Conservation (phyloP, 2,888 invertebrate genomes). For the Coelopa pilipes region DNA sequence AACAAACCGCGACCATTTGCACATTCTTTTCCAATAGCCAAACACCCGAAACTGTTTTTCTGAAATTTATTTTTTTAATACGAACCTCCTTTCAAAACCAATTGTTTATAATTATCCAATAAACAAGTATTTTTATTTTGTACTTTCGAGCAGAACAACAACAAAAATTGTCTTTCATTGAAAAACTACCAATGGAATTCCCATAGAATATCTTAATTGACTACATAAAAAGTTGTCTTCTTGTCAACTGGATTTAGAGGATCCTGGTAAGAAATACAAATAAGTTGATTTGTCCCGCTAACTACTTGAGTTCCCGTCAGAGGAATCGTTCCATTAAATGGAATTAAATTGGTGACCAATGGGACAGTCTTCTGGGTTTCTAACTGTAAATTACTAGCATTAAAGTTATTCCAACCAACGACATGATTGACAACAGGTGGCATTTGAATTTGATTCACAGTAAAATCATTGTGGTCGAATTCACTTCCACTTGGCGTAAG, state of each 20-base stretch:
- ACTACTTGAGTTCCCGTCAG: neutral
- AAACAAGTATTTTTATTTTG: constrained; percentile 47
- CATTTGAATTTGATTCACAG: neutral
- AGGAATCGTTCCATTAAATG: neutral
- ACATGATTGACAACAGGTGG: neutral
- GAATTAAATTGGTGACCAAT: neutral
- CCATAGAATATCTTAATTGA: constrained; percentile 36
- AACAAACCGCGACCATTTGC: neutral
- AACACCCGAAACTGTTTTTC: neutral
- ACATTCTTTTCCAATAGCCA: neutral
- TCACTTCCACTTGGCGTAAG: constrained; percentile 1
- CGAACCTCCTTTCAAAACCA: neutral
- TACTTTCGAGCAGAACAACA: constrained; percentile 48
- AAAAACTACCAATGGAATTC: no score
- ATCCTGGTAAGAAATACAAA: constrained; percentile 69
- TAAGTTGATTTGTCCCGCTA: constrained; percentile 61
- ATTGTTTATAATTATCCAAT: constrained; percentile 8
- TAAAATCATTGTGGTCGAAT: constrained; percentile 21
- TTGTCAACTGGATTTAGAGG: constrained; percentile 63
- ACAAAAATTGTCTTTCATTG: constrained; percentile 38
- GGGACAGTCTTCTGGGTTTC: neutral
- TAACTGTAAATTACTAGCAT: neutral
- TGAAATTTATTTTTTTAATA: neutral
- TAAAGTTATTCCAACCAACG: no score
- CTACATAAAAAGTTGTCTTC: constrained; percentile 47